phyloP scores from a whole-genome alignment of 2,113 vertebrate species.

The Archilochus colubris region DNA sequence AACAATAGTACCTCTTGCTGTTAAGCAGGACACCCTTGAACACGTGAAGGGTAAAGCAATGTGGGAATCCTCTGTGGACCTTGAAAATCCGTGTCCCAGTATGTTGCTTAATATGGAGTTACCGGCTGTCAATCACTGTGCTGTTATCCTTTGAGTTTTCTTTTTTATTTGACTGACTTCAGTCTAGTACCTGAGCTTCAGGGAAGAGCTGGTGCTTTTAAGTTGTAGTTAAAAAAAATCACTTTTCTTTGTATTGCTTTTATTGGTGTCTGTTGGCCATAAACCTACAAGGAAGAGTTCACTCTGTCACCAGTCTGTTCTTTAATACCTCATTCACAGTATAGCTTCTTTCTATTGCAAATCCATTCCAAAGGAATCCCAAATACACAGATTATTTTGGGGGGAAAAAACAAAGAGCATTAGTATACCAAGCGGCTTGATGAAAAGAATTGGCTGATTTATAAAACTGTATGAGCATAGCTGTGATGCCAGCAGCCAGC shows the following conservation, averaged over 20 bases:
- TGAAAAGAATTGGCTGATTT: background rate
- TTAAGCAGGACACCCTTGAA: background rate
- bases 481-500: background rate
- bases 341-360: background rate
- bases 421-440: background rate
- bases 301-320: background rate
- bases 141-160: background rate
- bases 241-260: constrained; percentile 16
- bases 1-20: background rate
- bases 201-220: background rate
- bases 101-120: background rate
- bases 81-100: background rate
- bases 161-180: constrained; percentile 16
- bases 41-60: background rate
- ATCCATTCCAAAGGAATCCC: background rate
- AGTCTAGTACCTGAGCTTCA: constrained; percentile 6
- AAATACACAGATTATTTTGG: background rate
- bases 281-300: constrained; percentile 28
- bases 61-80: background rate
- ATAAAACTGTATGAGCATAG: background rate
- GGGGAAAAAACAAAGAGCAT: background rate
- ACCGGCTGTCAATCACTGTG: background rate
- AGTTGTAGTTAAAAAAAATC: background rate
- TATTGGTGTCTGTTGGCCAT: constrained; percentile 22
- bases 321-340: background rate